Conservation (phyloP, 2,113 vertebrate genomes). For the Epinephelus fuscoguttatus region DNA sequence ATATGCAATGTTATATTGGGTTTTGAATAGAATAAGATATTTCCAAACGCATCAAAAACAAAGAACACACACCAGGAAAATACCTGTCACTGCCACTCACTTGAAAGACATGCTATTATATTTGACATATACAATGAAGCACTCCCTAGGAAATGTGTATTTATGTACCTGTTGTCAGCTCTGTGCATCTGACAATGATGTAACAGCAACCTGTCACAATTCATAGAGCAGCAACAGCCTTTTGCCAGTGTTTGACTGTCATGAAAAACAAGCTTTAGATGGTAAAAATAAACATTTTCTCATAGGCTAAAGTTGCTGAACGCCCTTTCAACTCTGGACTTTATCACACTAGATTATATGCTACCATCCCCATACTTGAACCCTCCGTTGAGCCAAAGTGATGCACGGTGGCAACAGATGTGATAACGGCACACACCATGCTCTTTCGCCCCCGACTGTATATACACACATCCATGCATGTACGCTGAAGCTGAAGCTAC, state of each 20-base stretch:
- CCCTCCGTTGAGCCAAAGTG: constrained; percentile 8
- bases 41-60: neutral
- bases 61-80: neutral
- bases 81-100: neutral
- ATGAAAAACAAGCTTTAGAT: neutral
- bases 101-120: neutral
- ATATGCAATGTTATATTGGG: neutral
- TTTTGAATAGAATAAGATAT: neutral
- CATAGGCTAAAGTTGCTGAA: neutral
- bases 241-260: constrained; percentile 7
- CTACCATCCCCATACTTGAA: neutral
- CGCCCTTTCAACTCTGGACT: neutral
- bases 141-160: constrained; percentile 9
- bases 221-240: neutral
- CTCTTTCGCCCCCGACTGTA: neutral
- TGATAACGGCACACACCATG: constrained; percentile 31
- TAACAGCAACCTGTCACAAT: constrained; percentile 31
- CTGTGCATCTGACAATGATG: constrained; percentile 24
- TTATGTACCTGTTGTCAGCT: neutral
- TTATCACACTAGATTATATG: neutral
- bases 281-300: neutral
- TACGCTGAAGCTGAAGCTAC: constrained; percentile 20
- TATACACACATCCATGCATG: neutral
- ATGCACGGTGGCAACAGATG: constrained; percentile 55
- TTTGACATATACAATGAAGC: neutral